These are phyloP conservation scores for Ryuthela nishihirai DNA, from an alignment of 2,888 invertebrate species.

Conservation along the genomic window DNA sequence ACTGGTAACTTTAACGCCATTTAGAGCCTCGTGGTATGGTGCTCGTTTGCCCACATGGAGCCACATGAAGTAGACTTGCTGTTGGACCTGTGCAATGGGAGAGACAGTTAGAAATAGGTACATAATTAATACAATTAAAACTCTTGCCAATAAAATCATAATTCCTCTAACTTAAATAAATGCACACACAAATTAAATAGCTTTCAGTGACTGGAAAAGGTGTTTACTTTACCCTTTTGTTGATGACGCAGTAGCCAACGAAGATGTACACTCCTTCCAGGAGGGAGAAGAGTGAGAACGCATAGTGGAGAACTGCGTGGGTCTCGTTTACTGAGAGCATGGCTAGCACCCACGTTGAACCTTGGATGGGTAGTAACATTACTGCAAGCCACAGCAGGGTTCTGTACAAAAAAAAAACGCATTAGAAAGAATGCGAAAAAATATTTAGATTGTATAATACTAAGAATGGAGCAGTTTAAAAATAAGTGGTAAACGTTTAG, in stretches of 20 bases:
- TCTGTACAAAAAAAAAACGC: conserved; percentile 52
- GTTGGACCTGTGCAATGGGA: conserved; percentile 27
- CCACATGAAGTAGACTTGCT: conserved; percentile 20
- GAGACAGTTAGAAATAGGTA: too few species aligned
- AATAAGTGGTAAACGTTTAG: not conserved
- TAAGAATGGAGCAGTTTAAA: too few species aligned
- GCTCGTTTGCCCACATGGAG: conserved; percentile 3
- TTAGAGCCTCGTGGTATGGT: conserved; percentile 6
- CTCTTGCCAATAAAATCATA: too few species aligned
- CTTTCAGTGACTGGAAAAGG: not conserved
- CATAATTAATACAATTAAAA: too few species aligned
- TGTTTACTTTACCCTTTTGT: conserved; percentile 51
- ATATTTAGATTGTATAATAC: too few species aligned
- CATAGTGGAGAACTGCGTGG: conserved; percentile 67
- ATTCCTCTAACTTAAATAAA: too few species aligned
- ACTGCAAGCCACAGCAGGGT: conserved; percentile 82
- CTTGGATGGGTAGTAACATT: conserved; percentile 76
- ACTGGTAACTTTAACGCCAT: conserved; percentile 9
- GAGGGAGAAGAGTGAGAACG: conserved; percentile 70
- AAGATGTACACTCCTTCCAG: conserved; percentile 78
- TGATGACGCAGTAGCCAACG: conserved; percentile 81
- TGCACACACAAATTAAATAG: too few species aligned
- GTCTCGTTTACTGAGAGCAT: conserved; percentile 72
- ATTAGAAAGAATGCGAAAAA: not conserved
- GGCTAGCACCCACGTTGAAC: conserved; percentile 80